These are phyloP conservation scores for Cataglyphis albicans DNA, from an alignment of 2,888 invertebrate genomes.

Conservation along the genomic window DNA sequence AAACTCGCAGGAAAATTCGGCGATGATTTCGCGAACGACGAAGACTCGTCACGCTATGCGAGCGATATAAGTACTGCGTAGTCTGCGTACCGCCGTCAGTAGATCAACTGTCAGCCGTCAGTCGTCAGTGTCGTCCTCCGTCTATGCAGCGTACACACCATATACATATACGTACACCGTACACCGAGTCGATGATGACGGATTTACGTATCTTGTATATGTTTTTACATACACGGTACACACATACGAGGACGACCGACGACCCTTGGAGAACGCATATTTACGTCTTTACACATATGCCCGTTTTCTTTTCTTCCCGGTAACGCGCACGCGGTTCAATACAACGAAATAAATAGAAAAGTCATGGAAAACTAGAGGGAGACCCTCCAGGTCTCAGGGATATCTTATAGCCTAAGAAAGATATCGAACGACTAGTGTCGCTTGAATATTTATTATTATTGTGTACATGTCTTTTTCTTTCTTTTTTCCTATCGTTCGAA, in stretches of 20 bases:
- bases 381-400: too few species aligned
- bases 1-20: not conserved
- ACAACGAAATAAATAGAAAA: constrained; percentile 19
- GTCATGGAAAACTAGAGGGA: not conserved
- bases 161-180: too few species aligned
- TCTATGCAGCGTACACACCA: too few species aligned
- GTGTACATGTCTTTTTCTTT: too few species aligned
- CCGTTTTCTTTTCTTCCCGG: not conserved
- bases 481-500: too few species aligned
- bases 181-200: not conserved
- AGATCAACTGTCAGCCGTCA: too few species aligned
- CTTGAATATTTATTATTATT: too few species aligned
- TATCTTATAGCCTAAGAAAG: not conserved
- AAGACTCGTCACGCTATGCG: too few species aligned
- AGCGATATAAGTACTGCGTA: too few species aligned
- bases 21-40: not conserved
- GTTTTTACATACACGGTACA: not conserved
- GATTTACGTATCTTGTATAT: not conserved
- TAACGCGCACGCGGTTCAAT: constrained; percentile 22
- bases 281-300: constrained; percentile 4
- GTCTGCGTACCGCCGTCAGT: too few species aligned
- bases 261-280: not conserved
- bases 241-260: not conserved
- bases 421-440: too few species aligned
- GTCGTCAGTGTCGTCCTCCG: too few species aligned